These are phyloP conservation scores for Lycaena phlaeas DNA, from an alignment of 2,888 invertebrate species.

Conservation along the genomic window DNA sequence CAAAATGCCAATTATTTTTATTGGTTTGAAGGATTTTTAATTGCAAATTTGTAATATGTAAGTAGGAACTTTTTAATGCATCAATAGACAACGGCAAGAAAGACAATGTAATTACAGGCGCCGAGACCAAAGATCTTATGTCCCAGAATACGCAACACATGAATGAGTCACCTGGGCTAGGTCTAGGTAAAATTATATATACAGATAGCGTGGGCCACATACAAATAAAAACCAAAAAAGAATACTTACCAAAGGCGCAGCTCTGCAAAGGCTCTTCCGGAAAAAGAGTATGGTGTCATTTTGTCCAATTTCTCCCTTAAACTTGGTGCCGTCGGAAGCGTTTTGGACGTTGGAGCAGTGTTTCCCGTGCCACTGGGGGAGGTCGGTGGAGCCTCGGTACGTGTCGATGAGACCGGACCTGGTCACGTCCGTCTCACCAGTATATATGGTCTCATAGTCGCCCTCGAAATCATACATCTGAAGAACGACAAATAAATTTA, in stretches of 20 bases:
- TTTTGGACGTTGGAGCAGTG: conserved; percentile 84
- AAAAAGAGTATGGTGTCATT: conserved; percentile 83
- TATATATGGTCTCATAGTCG: conserved; percentile 84
- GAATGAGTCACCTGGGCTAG: too few species aligned
- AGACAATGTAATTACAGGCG: too few species aligned
- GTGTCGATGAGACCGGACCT: conserved; percentile 82
- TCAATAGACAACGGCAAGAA: too few species aligned
- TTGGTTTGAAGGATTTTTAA: too few species aligned
- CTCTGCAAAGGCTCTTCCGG: conserved; percentile 88
- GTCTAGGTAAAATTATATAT: too few species aligned
- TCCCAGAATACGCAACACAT: too few species aligned
- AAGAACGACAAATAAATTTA: too few species aligned
- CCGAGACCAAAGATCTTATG: too few species aligned
- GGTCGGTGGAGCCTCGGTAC: conserved; percentile 79
- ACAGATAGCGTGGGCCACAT: too few species aligned
- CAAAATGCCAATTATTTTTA: too few species aligned
- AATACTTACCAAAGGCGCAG: conserved; percentile 79
- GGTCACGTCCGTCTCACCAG: conserved; percentile 76
- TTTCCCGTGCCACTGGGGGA: conserved; percentile 84
- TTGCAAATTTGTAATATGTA: too few species aligned
- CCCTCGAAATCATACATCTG: conserved; percentile 91
- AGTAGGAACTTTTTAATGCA: too few species aligned
- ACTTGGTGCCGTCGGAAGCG: conserved; percentile 90
- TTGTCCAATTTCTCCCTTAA: conserved; percentile 77
- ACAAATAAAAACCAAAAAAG: background rate